Evolutionary conservation across 2,113 vertebrate species (phyloP).

Genomic region (Saguinus midas): DNA sequence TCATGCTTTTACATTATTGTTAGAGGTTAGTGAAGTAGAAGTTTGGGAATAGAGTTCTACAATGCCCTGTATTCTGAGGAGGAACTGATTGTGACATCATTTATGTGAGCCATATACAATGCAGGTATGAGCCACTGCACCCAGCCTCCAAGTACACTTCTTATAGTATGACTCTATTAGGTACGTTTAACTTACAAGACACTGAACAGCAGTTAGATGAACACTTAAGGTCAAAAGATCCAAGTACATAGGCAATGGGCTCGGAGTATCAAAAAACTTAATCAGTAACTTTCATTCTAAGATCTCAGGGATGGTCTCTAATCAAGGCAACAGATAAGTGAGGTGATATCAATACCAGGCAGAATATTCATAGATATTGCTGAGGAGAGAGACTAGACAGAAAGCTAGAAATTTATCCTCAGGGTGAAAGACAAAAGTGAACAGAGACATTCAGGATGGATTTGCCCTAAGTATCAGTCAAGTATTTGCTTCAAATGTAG

Average conservation of each 20-base stretch:
- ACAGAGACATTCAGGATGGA: neutral
- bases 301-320: neutral
- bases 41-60: neutral
- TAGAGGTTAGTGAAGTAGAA: neutral
- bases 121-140: no score
- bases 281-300: neutral
- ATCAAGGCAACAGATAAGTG: neutral
- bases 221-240: slow-evolving; percentile 75
- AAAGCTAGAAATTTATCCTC: neutral
- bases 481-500: neutral
- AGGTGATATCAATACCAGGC: neutral
- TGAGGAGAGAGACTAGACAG: neutral
- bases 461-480: neutral
- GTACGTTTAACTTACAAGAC: slow-evolving; percentile 75
- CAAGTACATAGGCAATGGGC: slow-evolving; percentile 55
- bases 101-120: no score
- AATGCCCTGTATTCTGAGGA: neutral
- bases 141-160: neutral
- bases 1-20: slow-evolving; percentile 8
- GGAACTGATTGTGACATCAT: neutral
- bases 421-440: neutral
- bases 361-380: neutral
- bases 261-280: neutral
- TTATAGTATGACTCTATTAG: neutral
- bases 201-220: slow-evolving; percentile 54